Base-by-base conservation (phyloP, 2,888 invertebrate genomes). In the Conchocele bisecta region DNA sequence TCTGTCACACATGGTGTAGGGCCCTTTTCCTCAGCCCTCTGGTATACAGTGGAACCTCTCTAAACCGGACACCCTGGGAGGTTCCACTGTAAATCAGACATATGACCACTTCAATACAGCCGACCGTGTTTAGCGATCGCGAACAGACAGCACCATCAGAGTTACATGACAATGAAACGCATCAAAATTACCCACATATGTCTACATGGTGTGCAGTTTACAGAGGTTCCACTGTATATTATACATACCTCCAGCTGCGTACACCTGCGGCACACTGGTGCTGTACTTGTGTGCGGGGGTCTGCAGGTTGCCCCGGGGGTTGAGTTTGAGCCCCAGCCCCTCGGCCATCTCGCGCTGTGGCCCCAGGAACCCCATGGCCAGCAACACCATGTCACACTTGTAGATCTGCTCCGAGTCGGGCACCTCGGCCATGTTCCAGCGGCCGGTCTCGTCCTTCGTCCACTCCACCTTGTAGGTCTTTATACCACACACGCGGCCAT, bases 331-430 rank as follows among this genome's bases (percentile, higher is more conserved):
- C 46, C 93, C 93, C 65, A 94, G 82, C 90, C 99, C 96, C 83
- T 94, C 94, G 53, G 97, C 95, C 60, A 99, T 94, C 71, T 95
- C 94, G 88, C 96, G 93, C 92, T 99, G 98, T 0, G 98, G 98
- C 0, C 98, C 98, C 72, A 98, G 93, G 93, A 99, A 99, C 85
- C 99, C 99, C 99, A 99, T 99, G 3, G 99, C 99, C 54, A 99
- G 93, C 75, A 99, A 93, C 63, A 98, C 96, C 75, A 99, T 93
- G 90, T 99, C 97, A 59, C 97, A 96, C 83, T 95, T 94, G 92
- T 94, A 97, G 29, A 95, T 93, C 92, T 93, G 82, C 81, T 90
- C 90, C 35, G 90, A 86, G 6, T 81, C 90, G 89, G 77, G 0
- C 42, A 56, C 92, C 92, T 98, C 97, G 69, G 94, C 93, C 97